Evolutionary conservation across 2,113 vertebrate species (phyloP), one percentile per base, ranked within the genome.

Genomic region (Jacana jacana): DNA sequence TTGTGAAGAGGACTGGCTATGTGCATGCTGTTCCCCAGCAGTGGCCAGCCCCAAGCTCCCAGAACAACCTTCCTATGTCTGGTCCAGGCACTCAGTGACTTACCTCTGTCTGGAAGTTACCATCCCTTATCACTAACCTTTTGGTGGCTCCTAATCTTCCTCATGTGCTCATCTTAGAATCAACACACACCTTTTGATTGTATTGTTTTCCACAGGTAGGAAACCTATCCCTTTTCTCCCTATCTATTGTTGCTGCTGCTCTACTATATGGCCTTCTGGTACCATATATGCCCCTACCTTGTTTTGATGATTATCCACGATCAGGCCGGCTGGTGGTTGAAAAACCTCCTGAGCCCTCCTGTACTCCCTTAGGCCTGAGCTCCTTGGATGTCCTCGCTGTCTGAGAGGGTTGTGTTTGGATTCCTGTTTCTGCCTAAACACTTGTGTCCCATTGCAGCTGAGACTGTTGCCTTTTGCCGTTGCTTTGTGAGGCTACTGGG

Each of bases 11-110:
- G 25, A 39, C 4, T 35, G 49, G 15, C 42, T 23, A 8, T 2
- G 1, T 76, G 42, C 12, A 4, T 13, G 28, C 49, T 44, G 37
- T 81, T 44, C 33, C 42, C 54, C 37, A 28, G 57, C 77, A 71
- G 51, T 3, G 1, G 11, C 30, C 37, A 37, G 33, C 20, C 42
- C 27, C 40, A 42, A 16, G 35, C 0, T 0, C n/a, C 30, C 60
- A 17, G 27, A 68, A 35, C 66, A 54, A 35, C 39, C 39, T 85
- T 12, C 13, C 37, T 68, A 35, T 76, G 63, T 48, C 52, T 69
- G 55, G 7, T 25, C 71, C 64, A 55, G 31, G 18, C 8, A 42
- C 17, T 46, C n/a, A 52, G 49, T 0, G 3, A 30, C 42, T 64
- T 64, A 44, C 49, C 54, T n/a, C 57, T 44, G 22, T 75, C 63